Base-by-base conservation (phyloP, 2,888 invertebrate species). In the Drosophila hawaiiensis region DNA sequence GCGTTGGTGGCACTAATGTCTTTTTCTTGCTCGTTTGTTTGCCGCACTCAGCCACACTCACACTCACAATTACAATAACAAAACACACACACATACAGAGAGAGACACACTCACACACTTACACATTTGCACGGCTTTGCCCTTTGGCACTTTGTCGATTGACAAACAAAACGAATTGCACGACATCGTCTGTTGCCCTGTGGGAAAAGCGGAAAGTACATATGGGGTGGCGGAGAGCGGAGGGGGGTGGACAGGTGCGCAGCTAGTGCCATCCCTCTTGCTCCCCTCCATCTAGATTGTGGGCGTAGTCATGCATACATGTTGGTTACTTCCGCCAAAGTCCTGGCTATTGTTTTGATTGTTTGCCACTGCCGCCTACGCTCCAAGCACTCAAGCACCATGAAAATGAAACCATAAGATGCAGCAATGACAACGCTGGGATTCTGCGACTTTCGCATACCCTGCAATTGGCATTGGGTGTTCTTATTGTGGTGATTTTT, bases 121-220 rank as follows among this genome's bases (percentile, higher is more conserved):
- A 47, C 25, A 47, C 25, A 47, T 25, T 53, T 50, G 66, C 43
- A 59, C 54, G 54, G 29, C 58, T 72, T 69, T 75, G 70, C 70
- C 80, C 82, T 85, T 76, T 82, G 84, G 83, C 84, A 86, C 87
- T 86, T 84, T 84, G 84, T 82, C 87, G 86, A 84, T 82, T 80
- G 82, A 68, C 82, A 84, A 83, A 83, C 84, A 84, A 86, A 86
- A 82, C 72, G 82, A 84, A 84, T 83, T 70, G 83, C 81, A 65
- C 64, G 54, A 69, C 68, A 71, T 68, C 49, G 67, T 64, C 63
- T 33, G 54, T 35, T 58, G 73, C 47, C 50, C 70, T 52, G 33
- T 53, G 56, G 66, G 33, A 33, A 37, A 50, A 54, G 33, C 10
- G 41, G 35, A 39, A 63, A 37, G 12, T 25, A 28, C 47, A 47